Percentiles rank a stretch among this genome's conserved stretches.
phyloP scores from a whole-genome alignment of 1,140 invertebrate genomes.

The Listronotus oregonensis region DNA sequence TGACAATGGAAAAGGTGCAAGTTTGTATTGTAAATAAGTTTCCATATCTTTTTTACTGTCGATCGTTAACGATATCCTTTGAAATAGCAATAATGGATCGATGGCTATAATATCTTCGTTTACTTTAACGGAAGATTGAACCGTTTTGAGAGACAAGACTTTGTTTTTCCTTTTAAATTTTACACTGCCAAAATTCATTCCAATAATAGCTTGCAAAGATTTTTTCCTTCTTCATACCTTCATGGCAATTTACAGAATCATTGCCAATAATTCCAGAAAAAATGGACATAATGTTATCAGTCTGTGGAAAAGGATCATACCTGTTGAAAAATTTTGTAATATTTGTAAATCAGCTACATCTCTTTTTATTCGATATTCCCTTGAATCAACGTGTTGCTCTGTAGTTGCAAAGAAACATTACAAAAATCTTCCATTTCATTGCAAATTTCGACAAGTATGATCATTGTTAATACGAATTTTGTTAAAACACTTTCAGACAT shows the following conservation, averaged over 20 bases:
- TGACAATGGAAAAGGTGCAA: constrained; percentile 14
- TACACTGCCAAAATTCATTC: not conserved
- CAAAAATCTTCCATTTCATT: constrained; percentile 27
- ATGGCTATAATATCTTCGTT: not conserved
- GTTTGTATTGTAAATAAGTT: constrained; percentile 25
- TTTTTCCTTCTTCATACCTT: constrained; percentile 18
- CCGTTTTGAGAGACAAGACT: constrained; percentile 9
- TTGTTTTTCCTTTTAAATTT: not conserved
- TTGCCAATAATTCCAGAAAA: constrained; percentile 23
- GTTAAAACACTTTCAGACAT: constrained; percentile 17
- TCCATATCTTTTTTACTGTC: constrained; percentile 19
- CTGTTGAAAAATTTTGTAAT: constrained; percentile 13
- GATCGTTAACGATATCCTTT: constrained; percentile 9
- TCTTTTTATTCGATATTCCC: constrained; percentile 19
- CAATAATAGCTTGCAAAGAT: constrained; percentile 5
- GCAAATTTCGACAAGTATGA: constrained; percentile 19
- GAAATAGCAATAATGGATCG: constrained; percentile 12
- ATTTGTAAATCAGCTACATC: constrained; percentile 5
- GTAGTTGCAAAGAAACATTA: constrained; percentile 14
- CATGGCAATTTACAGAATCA: constrained; percentile 6
- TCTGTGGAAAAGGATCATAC: constrained; percentile 24
- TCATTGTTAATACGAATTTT: constrained; percentile 25
- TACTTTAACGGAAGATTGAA: constrained; percentile 6
- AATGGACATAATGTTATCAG: constrained; percentile 18
- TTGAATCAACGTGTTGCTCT: constrained; percentile 21